Percentiles rank a stretch among this genome's conserved stretches.
phyloP scores from a whole-genome alignment of 2,888 invertebrate species.

The Megaustenia siamemsis region DNA sequence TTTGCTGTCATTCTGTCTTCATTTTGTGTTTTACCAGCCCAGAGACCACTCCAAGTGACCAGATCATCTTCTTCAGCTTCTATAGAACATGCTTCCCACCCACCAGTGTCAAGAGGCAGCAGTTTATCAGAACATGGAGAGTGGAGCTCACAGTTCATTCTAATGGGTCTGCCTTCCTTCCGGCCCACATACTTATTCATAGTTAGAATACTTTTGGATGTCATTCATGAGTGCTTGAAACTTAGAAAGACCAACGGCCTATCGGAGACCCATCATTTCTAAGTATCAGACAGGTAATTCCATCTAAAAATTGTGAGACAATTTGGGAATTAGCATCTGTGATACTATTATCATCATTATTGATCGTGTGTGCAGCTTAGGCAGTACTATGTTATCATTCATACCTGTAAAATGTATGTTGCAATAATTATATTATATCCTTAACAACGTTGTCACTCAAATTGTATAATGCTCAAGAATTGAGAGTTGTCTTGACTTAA shows the following conservation, averaged over 20 bases:
- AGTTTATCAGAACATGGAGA: conserved; percentile 67
- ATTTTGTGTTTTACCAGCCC: background rate
- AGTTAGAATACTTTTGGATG: conserved; percentile 90
- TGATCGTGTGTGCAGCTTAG: too few species aligned
- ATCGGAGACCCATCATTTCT: conserved; percentile 88
- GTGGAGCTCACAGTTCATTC: conserved; percentile 84
- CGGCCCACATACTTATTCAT: conserved; percentile 91
- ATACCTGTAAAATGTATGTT: too few species aligned
- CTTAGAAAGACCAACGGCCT: conserved; percentile 87
- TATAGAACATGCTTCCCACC: conserved; percentile 22
- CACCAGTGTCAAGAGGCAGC: conserved; percentile 61
- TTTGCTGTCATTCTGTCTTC: background rate
- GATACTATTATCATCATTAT: too few species aligned
- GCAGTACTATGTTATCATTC: too few species aligned
- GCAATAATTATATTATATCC: too few species aligned
- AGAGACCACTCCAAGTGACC: background rate
- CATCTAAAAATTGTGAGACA: background rate
- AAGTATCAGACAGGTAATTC: conserved; percentile 88
- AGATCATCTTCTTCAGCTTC: conserved; percentile 20
- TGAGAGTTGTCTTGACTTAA: too few species aligned
- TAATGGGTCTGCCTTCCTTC: conserved; percentile 92
- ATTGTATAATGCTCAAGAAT: too few species aligned
- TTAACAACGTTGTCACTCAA: too few species aligned
- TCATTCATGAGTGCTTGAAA: conserved; percentile 93
- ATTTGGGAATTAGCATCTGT: background rate